Evolutionary conservation across 1,140 invertebrate genomes (phyloP), one percentile per base, ranked within the genome.

Genomic region (Araneus ventricosus): DNA sequence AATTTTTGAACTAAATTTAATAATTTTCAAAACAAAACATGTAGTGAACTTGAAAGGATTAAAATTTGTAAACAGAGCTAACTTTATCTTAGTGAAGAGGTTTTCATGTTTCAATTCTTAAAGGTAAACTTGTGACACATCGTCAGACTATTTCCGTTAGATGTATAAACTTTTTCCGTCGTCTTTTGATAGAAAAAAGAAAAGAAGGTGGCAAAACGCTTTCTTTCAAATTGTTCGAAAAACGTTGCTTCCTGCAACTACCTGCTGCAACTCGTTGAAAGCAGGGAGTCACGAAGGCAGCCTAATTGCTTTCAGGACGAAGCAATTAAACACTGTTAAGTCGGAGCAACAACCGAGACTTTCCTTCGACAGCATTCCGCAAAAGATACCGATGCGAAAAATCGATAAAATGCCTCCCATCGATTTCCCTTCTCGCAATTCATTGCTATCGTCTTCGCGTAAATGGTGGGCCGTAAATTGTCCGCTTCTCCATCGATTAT

Each of bases 391-490:
- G 61, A 89, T 89, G 88, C 63, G 70, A 79, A 79, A 86, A 79
- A 89, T 89, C 88, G 88, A 89, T 89, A 59, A 34, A 22, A 80
- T 27, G 14, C 59, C 41, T 80, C 27, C 45, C 30, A 89, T 89
- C 88, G 88, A 89, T 89, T 89, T 75, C 27, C 63, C 37, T 61
- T 70, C 57, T 88, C 61, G 88, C 67, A 41, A 89, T 89, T 89
- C 88, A 89, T 89, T 79, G 88, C 88, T 80, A 89, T 89, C 88
- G 88, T 79, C 88, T 79, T 89, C 41, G 39, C 67, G 88, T 89
- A 79, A 89, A 89, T 89, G 88, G 88, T 89, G 67, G 27, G 45
- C 41, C 88, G 88, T 89, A 89, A 89, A 89, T 89, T 89, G 88
- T 89, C 88, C 70, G 88, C 63, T 89, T 79, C 61, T n/a, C 45